A percentile compares a stretch with the other conserved stretches of the same genome.
phyloP scores from a whole-genome alignment of 2,888 invertebrate genomes.

The Erannis defoliaria region DNA sequence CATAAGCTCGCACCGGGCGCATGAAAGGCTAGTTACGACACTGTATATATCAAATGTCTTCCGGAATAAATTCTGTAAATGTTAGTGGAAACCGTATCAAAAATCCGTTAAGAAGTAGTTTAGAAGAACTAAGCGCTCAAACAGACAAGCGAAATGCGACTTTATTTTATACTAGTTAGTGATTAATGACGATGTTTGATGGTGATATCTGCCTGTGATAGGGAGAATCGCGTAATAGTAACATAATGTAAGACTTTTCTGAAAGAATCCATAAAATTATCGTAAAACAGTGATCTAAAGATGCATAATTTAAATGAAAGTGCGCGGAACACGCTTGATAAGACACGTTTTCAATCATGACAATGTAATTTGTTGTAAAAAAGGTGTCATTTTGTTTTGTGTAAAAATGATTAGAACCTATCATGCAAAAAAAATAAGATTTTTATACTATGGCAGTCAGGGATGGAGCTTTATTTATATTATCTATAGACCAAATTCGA shows the following conservation, averaged over 20 bases:
- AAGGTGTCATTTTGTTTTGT: constrained; percentile 66
- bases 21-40: no score
- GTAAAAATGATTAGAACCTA: constrained; percentile 50
- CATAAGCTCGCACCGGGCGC: no score
- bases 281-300: constrained; percentile 47
- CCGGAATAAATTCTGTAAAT: no score
- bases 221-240: constrained; percentile 28
- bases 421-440: neutral
- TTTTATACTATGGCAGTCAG: neutral
- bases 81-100: no score
- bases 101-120: no score
- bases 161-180: no score
- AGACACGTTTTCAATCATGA: constrained; percentile 85
- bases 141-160: no score
- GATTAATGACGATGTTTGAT: no score
- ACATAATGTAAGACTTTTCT: constrained; percentile 32
- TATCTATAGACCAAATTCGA: no score
- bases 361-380: constrained; percentile 55
- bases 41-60: no score
- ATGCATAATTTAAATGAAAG: constrained; percentile 58
- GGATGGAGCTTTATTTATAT: no score
- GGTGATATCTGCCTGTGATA: neutral
- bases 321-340: constrained; percentile 70
- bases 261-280: constrained; percentile 39
- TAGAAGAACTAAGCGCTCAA: no score